Conservation (phyloP, 1,140 invertebrate species). For the Globodera rostochiensis region DNA sequence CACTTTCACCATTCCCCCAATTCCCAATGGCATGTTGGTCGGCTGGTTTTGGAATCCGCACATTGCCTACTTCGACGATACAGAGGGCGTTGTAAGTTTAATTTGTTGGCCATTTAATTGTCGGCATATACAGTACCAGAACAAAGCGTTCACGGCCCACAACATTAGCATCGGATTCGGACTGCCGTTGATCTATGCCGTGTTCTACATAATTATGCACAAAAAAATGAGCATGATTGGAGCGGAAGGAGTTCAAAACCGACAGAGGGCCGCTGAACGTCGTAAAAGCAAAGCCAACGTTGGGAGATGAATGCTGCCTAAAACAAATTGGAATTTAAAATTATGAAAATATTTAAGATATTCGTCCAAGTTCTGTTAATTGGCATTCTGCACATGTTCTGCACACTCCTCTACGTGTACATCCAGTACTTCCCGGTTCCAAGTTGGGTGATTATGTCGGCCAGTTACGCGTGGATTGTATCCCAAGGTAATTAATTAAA, state of each 20-base stretch:
- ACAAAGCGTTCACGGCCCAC: constrained; percentile 19
- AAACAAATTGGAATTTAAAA: background rate
- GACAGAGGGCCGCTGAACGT: background rate
- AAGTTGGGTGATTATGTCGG: constrained; percentile 24
- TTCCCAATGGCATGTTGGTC: constrained; percentile 35
- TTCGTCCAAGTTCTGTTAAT: constrained; percentile 29
- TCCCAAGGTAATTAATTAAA: constrained; percentile 8
- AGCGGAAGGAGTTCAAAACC: background rate
- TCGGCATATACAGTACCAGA: constrained; percentile 10
- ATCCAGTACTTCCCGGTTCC: constrained; percentile 25
- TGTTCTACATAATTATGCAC: constrained; percentile 19
- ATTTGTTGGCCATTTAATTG: constrained; percentile 2
- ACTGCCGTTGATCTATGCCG: constrained; percentile 15
- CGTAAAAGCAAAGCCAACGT: constrained; percentile 23
- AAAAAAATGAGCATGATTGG: constrained; percentile 29
- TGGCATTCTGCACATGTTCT: constrained; percentile 12
- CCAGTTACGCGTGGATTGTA: constrained; percentile 21
- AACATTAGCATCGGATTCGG: constrained; percentile 28
- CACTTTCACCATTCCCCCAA: constrained; percentile 34
- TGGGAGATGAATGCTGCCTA: background rate
- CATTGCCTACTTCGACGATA: constrained; percentile 34
- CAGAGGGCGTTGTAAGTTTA: background rate
- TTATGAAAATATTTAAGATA: constrained; percentile 13
- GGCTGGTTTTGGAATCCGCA: constrained; percentile 42
- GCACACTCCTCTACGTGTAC: constrained; percentile 20